Base-by-base conservation (phyloP, 2,888 invertebrate species). In the Erebia ligea region DNA sequence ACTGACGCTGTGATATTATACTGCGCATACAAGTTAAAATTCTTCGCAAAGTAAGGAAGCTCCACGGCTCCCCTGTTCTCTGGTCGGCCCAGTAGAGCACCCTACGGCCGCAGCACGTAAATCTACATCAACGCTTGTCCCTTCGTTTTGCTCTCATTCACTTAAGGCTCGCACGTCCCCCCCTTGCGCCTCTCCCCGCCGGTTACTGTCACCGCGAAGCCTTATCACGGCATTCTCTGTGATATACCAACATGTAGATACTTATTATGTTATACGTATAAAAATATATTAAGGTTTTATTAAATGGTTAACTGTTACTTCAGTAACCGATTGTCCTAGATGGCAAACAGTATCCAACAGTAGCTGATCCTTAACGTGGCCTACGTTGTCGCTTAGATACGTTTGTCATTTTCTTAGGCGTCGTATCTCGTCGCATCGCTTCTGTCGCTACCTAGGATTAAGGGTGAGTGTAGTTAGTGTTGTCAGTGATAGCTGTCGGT, bases 101-200 rank as follows among this genome's bases (percentile, higher is more conserved):
- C 82, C 83, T 76, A 84, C 80, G 83, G 82, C 84, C 80, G 78
- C 81, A 82, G 84, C 85, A 82, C 88, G 90, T 91, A 91, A 90
- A 90, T 90, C 90, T 89, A 87, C 90, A 91, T 91, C 91, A 90
- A 88, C 89, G 86, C 85, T 81, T 88, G 90, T 88, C 88, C 84
- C 81, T 83, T 89, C 86, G 86, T 90, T 89, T 91, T 91, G 86
- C 83, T 90, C 86, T 83, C 86, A 86, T 89, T 87, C 86, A 87
- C 86, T 83, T 84, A 84, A 79, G 80, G 76, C 78, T 73, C 76
- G 74, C 73, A 71, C 72, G 63, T 69, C 70, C 72, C 70, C 76
- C 75, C 52, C 56, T 19, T 74, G 68, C 56, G 62, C 25, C 67
- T 64, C 72, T 66, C 62, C 52, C 71, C 65, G 70, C 72, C 70